Evolutionary conservation across 2,113 vertebrate genomes (phyloP), one percentile per base, ranked within the genome.

Genomic region (Myanophis thanlyinensis): DNA sequence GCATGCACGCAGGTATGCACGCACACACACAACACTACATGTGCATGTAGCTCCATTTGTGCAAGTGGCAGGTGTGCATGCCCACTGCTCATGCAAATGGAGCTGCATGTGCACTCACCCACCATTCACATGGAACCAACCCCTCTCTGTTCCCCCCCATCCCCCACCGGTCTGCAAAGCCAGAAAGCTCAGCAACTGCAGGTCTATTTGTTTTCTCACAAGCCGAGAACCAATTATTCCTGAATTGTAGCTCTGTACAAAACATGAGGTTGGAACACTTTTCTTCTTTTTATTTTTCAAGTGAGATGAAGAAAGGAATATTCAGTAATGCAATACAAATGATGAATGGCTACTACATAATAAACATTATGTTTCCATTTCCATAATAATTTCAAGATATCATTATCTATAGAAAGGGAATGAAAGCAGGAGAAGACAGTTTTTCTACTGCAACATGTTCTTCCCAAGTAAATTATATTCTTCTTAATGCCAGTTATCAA

Each of bases 371-470:
- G 27, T 46, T 48, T 59, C n/a, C 2, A 89, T 95, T 51, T 93
- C 73, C 73, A 93, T 90, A 95, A 3, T 30, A 40, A 94, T 93
- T 93, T 85, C 13, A 49, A 51, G 73, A 84, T 67, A 48, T 92
- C 88, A 95, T 52, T 92, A 92, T 49, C 8, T 67, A 88, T 18
- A 88, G 48, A 96, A 95, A 94, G 95, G 67, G 84, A 93, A 90
- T 35, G 23, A 93, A 86, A 95, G 94, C 92, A 96, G 89, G 94
- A 94, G 93, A 73, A 90, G 44, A 30, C 22, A 91, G 22, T 44
- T 56, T 47, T 47, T 47, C 88, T 89, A 54, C 47, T 90, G 92
- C 93, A 67, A 27, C 53, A 47, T 87, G 59, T 89, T 88, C 92
- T 67, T 49, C 51, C 51, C 93, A 94, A 96, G 35, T 88, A 44